A percentile compares a stretch with the other conserved stretches of the same genome.
Evolutionary conservation across 2,797 vertebrate species (phyloP).

Genomic region (Gymnothorax javanicus): DNA sequence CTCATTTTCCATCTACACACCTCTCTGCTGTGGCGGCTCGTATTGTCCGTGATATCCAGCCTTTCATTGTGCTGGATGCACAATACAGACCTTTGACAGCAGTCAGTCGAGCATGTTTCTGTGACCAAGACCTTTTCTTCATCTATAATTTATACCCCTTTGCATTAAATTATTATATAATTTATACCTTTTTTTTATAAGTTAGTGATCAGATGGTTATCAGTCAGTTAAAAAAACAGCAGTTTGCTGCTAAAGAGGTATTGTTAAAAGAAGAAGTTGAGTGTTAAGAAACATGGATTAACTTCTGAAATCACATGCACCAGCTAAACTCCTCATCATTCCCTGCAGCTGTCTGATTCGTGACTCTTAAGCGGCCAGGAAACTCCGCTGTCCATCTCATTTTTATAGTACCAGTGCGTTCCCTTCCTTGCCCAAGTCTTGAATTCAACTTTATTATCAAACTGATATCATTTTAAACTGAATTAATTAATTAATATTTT

Average conservation of each 20-base stretch:
- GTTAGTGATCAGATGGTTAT: not conserved
- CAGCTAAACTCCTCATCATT: not conserved
- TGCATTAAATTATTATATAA: too few relatives aligned
- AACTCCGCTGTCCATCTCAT: not conserved
- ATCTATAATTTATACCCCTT: too few relatives aligned
- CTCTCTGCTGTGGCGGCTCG: not conserved
- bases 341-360: not conserved
- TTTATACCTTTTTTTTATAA: too few relatives aligned
- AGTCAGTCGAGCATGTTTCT: too few relatives aligned
- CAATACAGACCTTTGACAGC: not conserved
- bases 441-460: not conserved
- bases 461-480: not conserved
- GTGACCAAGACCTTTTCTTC: too few relatives aligned
- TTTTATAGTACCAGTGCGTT: not conserved
- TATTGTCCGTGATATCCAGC: not conserved
- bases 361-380: not conserved
- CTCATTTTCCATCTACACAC: not conserved
- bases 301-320: not conserved
- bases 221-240: not conserved
- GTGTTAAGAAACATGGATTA: not conserved
- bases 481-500: not conserved
- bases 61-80: not conserved
- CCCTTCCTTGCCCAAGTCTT: not conserved
- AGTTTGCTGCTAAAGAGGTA: too few relatives aligned
- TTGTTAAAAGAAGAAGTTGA: not conserved